These are phyloP conservation scores for Eristalinus sepulchralis DNA, from an alignment of 2,888 invertebrate species.

Conservation along the genomic window DNA sequence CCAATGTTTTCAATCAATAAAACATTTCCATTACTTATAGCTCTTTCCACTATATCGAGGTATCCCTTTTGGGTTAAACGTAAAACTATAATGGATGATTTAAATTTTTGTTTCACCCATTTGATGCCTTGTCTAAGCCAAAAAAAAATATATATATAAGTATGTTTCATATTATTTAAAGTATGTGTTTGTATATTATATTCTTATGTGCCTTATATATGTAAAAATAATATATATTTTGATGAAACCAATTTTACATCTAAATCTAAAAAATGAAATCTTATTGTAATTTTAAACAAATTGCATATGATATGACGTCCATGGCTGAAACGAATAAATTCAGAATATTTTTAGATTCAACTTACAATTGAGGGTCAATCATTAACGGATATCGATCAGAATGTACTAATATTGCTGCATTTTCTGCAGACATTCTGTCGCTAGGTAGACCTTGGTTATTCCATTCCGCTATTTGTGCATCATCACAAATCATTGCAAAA, in stretches of 20 bases:
- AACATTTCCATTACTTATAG: constrained; percentile 87
- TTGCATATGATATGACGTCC: no score
- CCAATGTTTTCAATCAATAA: constrained; percentile 94
- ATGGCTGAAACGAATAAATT: no score
- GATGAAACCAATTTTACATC: no score
- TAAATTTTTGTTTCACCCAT: constrained; percentile 96
- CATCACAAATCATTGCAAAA: constrained; percentile 92
- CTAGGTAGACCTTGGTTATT: constrained; percentile 96
- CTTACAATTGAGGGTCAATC: constrained; percentile 93
- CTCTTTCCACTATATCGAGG: constrained; percentile 90
- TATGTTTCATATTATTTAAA: constrained; percentile 32
- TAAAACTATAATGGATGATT: constrained; percentile 86
- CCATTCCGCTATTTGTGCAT: constrained; percentile 95
- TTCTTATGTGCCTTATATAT: no score
- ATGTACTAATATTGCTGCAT: constrained; percentile 94
- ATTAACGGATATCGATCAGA: constrained; percentile 96
- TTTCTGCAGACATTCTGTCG: constrained; percentile 96
- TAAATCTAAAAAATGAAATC: no score
- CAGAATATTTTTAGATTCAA: constrained; percentile 12
- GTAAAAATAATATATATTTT: no score
- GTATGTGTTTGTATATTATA: neutral
- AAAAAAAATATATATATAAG: constrained; percentile 39
- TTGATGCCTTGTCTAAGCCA: constrained; percentile 89
- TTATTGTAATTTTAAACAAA: no score
- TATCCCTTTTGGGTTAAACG: constrained; percentile 91